Evolutionary conservation across 2,797 vertebrate genomes (phyloP).

Genomic region (Urophycis tenuis): DNA sequence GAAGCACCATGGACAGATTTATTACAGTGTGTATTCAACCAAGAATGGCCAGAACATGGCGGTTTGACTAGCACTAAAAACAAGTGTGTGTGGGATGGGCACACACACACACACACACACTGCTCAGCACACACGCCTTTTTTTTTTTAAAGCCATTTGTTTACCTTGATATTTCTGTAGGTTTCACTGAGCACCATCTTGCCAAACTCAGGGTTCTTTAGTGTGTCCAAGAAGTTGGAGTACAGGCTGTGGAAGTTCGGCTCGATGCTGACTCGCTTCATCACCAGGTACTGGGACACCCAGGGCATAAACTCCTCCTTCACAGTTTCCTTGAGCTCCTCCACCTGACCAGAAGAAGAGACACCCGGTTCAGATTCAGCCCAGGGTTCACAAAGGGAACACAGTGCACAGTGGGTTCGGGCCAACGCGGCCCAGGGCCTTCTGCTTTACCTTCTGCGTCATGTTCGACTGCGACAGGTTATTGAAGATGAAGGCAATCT

Average conservation of each 20-base stretch:
- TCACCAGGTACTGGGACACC: constrained; percentile 99
- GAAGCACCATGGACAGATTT: not conserved
- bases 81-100: not conserved
- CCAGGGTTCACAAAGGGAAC: not conserved
- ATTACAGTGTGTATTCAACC: not conserved
- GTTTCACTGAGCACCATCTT: constrained; percentile 99
- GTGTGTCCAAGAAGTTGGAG: constrained; percentile 96
- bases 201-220: constrained; percentile 97
- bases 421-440: not conserved
- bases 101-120: no score
- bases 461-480: constrained; percentile 99
- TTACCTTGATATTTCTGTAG: constrained; percentile 98
- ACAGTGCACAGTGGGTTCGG: accelerated
- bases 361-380: not conserved
- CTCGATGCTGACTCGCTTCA: constrained; percentile 99
- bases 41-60: not conserved
- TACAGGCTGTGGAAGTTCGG: constrained; percentile 98
- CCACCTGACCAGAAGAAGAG: constrained; percentile 76
- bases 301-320: constrained; percentile 99
- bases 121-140: not conserved
- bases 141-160: constrained; percentile 5
- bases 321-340: constrained; percentile 97
- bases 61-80: not conserved
- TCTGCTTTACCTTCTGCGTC: constrained; percentile 87
- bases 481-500: constrained; percentile 99